Conservation (phyloP, 2,797 vertebrate species). For the Clamator glandarius region DNA sequence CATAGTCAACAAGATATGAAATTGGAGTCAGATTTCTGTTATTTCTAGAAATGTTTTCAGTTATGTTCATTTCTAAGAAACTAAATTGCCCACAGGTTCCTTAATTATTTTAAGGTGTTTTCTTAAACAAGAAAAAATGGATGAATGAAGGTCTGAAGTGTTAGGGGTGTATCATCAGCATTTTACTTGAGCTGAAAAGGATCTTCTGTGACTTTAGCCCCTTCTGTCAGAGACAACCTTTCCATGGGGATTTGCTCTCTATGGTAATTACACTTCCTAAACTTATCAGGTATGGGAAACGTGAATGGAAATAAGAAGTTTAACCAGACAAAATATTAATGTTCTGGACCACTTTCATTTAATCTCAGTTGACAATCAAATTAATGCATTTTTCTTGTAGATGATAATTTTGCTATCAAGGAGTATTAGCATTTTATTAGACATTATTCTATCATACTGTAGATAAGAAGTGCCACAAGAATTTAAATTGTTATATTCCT, state of each 20-base stretch:
- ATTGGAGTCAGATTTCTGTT: background rate
- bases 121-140: background rate
- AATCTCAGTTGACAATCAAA: background rate
- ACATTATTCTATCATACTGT: background rate
- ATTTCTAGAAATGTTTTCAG: background rate
- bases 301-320: background rate
- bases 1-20: background rate
- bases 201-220: background rate
- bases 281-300: background rate
- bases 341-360: background rate
- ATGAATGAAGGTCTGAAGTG: background rate
- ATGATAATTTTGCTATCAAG: background rate
- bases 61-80: background rate
- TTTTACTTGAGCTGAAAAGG: background rate
- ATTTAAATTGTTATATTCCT: background rate
- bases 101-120: background rate
- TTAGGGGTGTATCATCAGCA: background rate
- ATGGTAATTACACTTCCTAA: background rate
- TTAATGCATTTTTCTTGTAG: background rate
- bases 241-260: background rate
- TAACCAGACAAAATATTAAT: background rate
- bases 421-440: background rate
- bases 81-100: background rate
- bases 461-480: background rate
- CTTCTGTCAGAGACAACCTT: background rate